Conservation (phyloP, 2,888 invertebrate species). For the Aradus depressus region DNA sequence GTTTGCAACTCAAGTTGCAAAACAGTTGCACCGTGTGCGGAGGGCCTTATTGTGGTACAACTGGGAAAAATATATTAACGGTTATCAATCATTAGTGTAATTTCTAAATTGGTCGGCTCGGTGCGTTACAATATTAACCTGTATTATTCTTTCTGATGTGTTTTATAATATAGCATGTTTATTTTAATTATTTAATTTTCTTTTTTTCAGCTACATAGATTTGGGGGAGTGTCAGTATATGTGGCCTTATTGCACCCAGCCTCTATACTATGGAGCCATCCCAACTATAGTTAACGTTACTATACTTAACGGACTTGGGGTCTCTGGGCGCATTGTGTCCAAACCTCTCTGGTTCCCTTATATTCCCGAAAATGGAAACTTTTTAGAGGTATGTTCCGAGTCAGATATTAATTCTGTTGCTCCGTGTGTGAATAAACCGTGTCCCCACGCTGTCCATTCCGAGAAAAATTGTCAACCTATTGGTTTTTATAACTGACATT, state of each 20-base stretch:
- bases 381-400: constrained; percentile 51
- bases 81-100: neutral
- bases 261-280: constrained; percentile 74
- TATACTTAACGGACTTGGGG: constrained; percentile 85
- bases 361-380: constrained; percentile 62
- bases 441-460: no score
- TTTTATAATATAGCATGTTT: neutral
- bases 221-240: constrained; percentile 91
- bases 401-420: neutral
- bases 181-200: neutral
- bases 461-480: no score
- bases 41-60: no score
- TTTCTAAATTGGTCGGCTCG: no score
- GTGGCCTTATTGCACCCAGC: constrained; percentile 98
- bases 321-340: constrained; percentile 63
- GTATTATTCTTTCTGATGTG: no score
- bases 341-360: constrained; percentile 83
- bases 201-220: constrained; percentile 72
- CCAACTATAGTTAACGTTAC: constrained; percentile 89
- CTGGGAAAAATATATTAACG: no score
- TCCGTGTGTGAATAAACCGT: neutral
- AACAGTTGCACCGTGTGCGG: no score
- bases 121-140: no score
- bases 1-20: no score
- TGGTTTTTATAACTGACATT: no score